phyloP scores from a whole-genome alignment of 2,888 invertebrate genomes.

The Amitus sp. region DNA sequence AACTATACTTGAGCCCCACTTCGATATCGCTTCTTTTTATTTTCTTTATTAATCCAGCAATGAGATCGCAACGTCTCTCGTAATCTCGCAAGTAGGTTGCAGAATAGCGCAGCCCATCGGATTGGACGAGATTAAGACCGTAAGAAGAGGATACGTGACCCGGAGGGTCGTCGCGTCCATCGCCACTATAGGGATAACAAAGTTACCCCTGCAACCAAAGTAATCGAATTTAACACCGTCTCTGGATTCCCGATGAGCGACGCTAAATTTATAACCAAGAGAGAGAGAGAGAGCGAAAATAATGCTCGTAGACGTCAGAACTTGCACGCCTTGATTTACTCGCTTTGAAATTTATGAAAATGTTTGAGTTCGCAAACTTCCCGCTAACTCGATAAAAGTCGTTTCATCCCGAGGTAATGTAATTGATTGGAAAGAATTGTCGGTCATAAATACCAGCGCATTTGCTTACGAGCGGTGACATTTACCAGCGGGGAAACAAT shows the following conservation, averaged over 20 bases:
- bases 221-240: conserved; percentile 62
- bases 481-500: no score
- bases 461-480: no score
- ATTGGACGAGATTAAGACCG: conserved; percentile 54
- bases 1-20: no score
- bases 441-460: no score
- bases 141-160: conserved; percentile 57
- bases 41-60: no score
- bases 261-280: conserved; percentile 42
- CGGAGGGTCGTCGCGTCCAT: conserved; percentile 49
- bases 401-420: no score
- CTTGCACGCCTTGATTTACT: not conserved
- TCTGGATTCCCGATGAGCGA: conserved; percentile 51
- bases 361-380: not conserved
- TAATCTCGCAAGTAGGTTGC: conserved; percentile 12
- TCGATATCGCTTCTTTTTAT: no score
- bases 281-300: conserved; percentile 24
- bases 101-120: conserved; percentile 37
- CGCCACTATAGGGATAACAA: conserved; percentile 54
- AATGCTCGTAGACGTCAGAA: conserved; percentile 20
- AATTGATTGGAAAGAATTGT: no score
- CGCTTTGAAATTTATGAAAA: not conserved
- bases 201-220: conserved; percentile 61
- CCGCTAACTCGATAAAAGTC: not conserved
- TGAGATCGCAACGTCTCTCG: conserved; percentile 6